These are phyloP conservation scores for Penaeus japonicus DNA, from an alignment of 1,140 invertebrate genomes.

Conservation along the genomic window DNA sequence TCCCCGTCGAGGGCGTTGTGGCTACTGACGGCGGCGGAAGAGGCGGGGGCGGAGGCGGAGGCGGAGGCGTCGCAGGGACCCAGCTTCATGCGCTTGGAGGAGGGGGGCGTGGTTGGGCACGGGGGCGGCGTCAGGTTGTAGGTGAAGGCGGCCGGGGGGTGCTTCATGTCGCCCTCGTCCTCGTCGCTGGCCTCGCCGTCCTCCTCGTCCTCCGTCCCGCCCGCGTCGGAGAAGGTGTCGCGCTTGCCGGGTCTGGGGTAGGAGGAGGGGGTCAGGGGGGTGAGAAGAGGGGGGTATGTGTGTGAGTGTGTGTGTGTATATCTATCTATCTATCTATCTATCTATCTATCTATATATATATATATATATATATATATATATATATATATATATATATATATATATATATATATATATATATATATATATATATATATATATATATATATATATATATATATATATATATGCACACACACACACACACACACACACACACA, in stretches of 20 bases:
- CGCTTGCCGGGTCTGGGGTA: not conserved
- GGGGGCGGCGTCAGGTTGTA: not conserved
- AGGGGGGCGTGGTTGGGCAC: not conserved
- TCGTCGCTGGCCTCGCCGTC: slow-evolving; percentile 2
- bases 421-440: not conserved
- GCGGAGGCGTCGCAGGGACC: not conserved
- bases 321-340: no score
- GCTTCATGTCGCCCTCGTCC: slow-evolving; percentile 21
- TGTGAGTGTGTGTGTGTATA: no score
- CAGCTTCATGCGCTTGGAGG: not conserved
- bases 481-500: not conserved
- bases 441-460: not conserved
- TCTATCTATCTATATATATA: no score
- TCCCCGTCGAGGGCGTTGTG: not conserved
- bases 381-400: slow-evolving; percentile 1
- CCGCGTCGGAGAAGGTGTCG: slow-evolving; percentile 23
- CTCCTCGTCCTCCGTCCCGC: slow-evolving; percentile 33
- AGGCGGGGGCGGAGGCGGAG: not conserved
- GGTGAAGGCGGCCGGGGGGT: not conserved
- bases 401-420: not conserved
- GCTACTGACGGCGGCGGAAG: not conserved
- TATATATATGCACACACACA: not conserved
- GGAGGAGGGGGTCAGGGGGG: not conserved
- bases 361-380: not conserved
- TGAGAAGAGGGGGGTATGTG: no score